Percentiles rank a stretch among this genome's conserved stretches.
Evolutionary conservation across 2,797 vertebrate species (phyloP).

Genomic region (Podarcis siculus): DNA sequence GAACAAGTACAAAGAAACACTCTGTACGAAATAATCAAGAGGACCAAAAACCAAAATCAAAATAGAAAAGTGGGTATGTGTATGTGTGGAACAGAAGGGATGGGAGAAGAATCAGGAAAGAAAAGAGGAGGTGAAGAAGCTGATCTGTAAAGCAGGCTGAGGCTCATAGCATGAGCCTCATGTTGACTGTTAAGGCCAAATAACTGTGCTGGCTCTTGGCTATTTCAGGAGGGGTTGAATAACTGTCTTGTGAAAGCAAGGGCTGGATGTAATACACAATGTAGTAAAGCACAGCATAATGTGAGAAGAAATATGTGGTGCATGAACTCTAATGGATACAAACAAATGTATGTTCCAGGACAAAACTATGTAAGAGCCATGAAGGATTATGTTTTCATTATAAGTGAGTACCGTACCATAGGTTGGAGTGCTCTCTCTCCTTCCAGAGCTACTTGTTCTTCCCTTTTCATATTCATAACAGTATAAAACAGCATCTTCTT

Average conservation of each 20-base stretch:
- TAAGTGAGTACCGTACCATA: conserved; percentile 83
- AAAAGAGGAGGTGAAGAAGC: too few species aligned
- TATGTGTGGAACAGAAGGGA: background rate
- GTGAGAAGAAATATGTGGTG: background rate
- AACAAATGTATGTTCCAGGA: conserved; percentile 26
- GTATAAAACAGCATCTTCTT: conserved; percentile 94
- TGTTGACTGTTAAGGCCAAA: background rate
- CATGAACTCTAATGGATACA: background rate
- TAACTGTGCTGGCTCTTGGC: background rate
- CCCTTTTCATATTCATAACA: conserved; percentile 98
- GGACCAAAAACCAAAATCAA: too few species aligned
- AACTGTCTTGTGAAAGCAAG: background rate
- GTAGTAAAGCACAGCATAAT: background rate
- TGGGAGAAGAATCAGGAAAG: background rate
- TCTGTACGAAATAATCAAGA: too few species aligned
- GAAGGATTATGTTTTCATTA: conserved; percentile 34
- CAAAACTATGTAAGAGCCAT: conserved; percentile 35
- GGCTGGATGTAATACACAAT: background rate
- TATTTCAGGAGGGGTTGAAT: background rate
- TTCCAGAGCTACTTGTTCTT: conserved; percentile 88
- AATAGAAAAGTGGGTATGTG: background rate
- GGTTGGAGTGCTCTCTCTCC: conserved; percentile 93
- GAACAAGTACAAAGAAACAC: too few species aligned
- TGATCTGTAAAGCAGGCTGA: background rate
- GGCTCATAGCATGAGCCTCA: too few species aligned